Evolutionary conservation across 2,888 invertebrate genomes (phyloP).

Genomic region (Aplocera efformata): DNA sequence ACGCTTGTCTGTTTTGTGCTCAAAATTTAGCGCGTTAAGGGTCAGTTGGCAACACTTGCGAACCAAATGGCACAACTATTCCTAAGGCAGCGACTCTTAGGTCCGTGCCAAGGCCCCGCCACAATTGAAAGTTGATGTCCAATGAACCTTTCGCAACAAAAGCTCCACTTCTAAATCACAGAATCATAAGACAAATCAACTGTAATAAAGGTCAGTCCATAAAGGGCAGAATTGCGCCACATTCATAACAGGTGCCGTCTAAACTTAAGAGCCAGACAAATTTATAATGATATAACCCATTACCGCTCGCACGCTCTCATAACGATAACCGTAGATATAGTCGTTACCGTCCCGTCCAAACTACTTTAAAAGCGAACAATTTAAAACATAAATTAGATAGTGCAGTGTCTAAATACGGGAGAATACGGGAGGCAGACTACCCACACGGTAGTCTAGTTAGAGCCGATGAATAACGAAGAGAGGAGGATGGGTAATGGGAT

Average conservation of each 20-base stretch:
- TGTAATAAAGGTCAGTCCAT: conserved; percentile 39
- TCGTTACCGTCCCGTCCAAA: conserved; percentile 54
- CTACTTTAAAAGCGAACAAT: conserved; percentile 65
- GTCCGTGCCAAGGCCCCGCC: conserved; percentile 65
- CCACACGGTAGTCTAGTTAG: conserved; percentile 67
- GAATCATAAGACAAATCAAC: conserved; percentile 39
- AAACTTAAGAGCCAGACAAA: conserved; percentile 58
- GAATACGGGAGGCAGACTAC: conserved; percentile 67
- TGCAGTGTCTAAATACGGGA: conserved; percentile 76
- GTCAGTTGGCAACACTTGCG: conserved; percentile 17
- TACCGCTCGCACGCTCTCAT: conserved; percentile 53
- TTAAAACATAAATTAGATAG: conserved; percentile 78
- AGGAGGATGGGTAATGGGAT: conserved; percentile 61
- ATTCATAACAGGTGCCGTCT: conserved; percentile 50
- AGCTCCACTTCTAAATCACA: conserved; percentile 35
- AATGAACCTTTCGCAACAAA: conserved; percentile 49
- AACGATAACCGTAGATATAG: conserved; percentile 66
- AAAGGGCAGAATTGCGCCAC: conserved; percentile 52
- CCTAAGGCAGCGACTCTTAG: conserved; percentile 53
- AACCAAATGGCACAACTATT: conserved; percentile 68
- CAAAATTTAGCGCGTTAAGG: conserved; percentile 3
- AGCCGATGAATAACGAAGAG: conserved; percentile 72
- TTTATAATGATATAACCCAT: conserved; percentile 70
- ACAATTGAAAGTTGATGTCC: conserved; percentile 68
- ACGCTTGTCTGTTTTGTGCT: neutral